Evolutionary conservation across 1,140 invertebrate genomes (phyloP), one percentile per base, ranked within the genome.

Genomic region (Melipona quadrifasciata): DNA sequence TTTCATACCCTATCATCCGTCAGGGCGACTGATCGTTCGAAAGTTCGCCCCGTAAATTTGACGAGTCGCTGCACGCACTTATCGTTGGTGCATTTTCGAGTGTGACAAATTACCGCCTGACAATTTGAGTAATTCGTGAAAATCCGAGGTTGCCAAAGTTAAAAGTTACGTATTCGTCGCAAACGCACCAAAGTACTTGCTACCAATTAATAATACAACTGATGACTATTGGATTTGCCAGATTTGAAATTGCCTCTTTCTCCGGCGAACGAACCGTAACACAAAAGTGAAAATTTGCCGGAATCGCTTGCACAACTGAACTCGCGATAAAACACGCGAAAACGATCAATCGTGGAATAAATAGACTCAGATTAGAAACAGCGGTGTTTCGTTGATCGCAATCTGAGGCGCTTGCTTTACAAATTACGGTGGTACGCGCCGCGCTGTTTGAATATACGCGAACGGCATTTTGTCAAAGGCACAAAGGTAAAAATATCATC

Each of bases 381-480:
- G 51, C n/a, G 51, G 31, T 11, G 24, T 12, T 61, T n/a, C 58
- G 12, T 82, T 77, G 81, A 82, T 82, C 53, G 81, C 64, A 68
- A 82, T 82, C 81, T 67, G 73, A 77, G 39, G 47, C 53, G 64
- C 47, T 68, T 82, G 55, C 64, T 82, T 77, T 68, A 93, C 90
- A 93, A 93, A 92, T 89, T 91, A 91, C 78, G 83, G 81, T 86
- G 88, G 90, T 91, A 83, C 68, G 73, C 21, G 73, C n/a, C 34
- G 58, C 16, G 73, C n/a, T 27, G 34, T 78, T 75, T 61, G 53
- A 64, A 68, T 87, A 17, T 71, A 68, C 67, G 64, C 55, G 58
- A 64, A 53, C 34, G 51, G 51, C 51, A 27, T 87, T 88, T 81
- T 55, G 31, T 84, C 71, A 31, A 16, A 57, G 72, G 55, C 53